These are phyloP conservation scores for Microctenopoma stevenorrisi DNA, from an alignment of 2,797 vertebrate genomes.

Conservation along the genomic window DNA sequence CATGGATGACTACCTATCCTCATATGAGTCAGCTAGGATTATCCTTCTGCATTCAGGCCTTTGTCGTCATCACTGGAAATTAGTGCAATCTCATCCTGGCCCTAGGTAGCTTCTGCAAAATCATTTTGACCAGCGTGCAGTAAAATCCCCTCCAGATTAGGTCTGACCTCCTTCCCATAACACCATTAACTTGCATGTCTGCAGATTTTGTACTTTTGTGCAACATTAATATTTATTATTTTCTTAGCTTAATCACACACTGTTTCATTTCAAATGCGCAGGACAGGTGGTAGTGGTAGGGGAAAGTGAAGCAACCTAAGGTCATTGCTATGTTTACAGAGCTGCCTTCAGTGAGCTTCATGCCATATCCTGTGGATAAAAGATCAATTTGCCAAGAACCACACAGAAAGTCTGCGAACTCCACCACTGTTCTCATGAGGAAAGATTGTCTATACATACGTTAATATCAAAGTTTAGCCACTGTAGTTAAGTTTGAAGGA, in stretches of 20 bases:
- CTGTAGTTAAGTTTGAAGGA: not conserved
- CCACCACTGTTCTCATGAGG: not conserved
- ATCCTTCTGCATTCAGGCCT: slow-evolving; percentile 62
- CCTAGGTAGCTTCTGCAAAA: slow-evolving; percentile 32
- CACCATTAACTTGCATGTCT: slow-evolving; percentile 31
- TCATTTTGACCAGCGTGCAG: slow-evolving; percentile 24
- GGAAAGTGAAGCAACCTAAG: not conserved
- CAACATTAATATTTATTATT: too few relatives aligned
- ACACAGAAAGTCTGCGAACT: not conserved
- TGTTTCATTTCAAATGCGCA: not conserved
- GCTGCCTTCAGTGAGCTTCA: not conserved
- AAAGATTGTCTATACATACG: not conserved
- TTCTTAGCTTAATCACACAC: not conserved
- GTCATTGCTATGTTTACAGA: not conserved
- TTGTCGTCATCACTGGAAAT: slow-evolving; percentile 68
- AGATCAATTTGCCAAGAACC: too few relatives aligned
- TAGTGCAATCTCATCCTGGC: slow-evolving; percentile 48
- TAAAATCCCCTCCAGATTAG: slow-evolving; percentile 54
- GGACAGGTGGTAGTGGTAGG: too few relatives aligned
- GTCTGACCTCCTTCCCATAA: slow-evolving; percentile 45
- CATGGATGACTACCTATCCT: slow-evolving; percentile 58
- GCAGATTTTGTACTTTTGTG: slow-evolving; percentile 23
- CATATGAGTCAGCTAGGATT: slow-evolving; percentile 67
- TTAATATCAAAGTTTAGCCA: not conserved
- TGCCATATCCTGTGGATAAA: not conserved